Conservation (phyloP, 1,140 invertebrate genomes). For the Drosophila pallidifrons region DNA sequence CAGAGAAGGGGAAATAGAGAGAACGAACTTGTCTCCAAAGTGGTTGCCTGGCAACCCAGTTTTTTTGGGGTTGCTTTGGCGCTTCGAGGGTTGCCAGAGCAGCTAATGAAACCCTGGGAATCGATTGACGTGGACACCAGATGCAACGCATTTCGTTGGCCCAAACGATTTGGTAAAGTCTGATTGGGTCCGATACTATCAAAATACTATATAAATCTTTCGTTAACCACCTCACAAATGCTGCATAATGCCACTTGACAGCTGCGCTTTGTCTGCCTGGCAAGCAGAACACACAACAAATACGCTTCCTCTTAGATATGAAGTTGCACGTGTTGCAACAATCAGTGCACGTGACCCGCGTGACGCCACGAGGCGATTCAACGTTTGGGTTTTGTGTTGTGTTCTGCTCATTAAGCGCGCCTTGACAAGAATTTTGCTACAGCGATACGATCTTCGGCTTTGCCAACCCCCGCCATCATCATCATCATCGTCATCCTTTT, state of each 20-base stretch:
- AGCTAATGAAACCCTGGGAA: slow-evolving; percentile 44
- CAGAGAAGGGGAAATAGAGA: slow-evolving; percentile 31
- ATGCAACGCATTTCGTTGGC: slow-evolving; percentile 78
- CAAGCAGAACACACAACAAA: background rate
- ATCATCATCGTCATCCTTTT: background rate
- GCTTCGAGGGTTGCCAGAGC: slow-evolving; percentile 36
- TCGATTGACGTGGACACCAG: slow-evolving; percentile 77
- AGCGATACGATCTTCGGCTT: slow-evolving; percentile 64
- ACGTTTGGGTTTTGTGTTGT: background rate
- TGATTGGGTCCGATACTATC: slow-evolving; percentile 55
- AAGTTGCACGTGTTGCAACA: slow-evolving; percentile 25
- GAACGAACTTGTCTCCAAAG: slow-evolving; percentile 63
- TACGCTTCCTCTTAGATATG: background rate
- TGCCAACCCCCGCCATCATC: slow-evolving; percentile 14
- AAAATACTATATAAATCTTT: slow-evolving; percentile 9
- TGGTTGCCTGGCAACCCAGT: slow-evolving; percentile 62
- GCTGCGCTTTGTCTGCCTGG: slow-evolving; percentile 25
- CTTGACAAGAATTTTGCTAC: slow-evolving; percentile 66
- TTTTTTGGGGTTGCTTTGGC: slow-evolving; percentile 49
- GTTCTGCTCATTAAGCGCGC: slow-evolving; percentile 74
- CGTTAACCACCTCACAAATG: slow-evolving; percentile 39
- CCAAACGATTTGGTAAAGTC: slow-evolving; percentile 35
- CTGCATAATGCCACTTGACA: slow-evolving; percentile 64
- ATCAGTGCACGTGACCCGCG: slow-evolving; percentile 67
- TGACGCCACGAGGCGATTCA: slow-evolving; percentile 63